phyloP scores from a whole-genome alignment of 2,888 invertebrate genomes.

The Trissoscelio sp. region DNA sequence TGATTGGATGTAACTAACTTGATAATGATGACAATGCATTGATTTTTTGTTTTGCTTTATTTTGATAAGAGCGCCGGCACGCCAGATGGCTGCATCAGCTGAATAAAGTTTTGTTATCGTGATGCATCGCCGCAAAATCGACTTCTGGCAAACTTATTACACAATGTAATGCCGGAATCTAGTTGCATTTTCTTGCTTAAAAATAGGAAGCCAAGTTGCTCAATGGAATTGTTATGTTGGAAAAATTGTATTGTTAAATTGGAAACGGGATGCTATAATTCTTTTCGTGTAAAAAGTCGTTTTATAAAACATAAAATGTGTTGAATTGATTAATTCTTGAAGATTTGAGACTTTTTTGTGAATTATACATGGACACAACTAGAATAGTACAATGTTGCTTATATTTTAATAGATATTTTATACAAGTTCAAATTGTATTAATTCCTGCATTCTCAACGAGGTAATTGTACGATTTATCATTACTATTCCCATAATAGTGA shows the following conservation, averaged over 20 bases:
- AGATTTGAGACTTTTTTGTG: too few relatives aligned
- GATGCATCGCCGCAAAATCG: conserved; percentile 28
- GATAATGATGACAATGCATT: conserved; percentile 67
- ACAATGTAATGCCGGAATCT: conserved; percentile 32
- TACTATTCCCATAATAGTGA: too few relatives aligned
- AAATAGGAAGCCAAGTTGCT: not conserved
- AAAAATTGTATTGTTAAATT: not conserved
- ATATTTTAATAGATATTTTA: too few relatives aligned
- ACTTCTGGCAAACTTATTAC: conserved; percentile 38
- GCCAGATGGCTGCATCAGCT: conserved; percentile 51
- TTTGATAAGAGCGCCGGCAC: conserved; percentile 53
- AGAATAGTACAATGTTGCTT: too few relatives aligned
- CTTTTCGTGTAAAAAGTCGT: not conserved
- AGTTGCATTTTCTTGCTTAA: conserved; percentile 17
- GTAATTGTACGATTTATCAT: too few relatives aligned
- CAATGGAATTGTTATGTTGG: conserved; percentile 9
- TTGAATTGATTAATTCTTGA: too few relatives aligned
- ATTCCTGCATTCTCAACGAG: too few relatives aligned
- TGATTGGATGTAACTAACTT: conserved; percentile 68
- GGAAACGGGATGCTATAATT: not conserved
- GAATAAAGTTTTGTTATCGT: conserved; percentile 56
- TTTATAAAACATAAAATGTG: not conserved
- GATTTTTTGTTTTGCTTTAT: conserved; percentile 61
- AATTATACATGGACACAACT: too few relatives aligned
- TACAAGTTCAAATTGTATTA: too few relatives aligned